Percentiles rank a stretch among this genome's conserved stretches.
phyloP scores from a whole-genome alignment of 2,888 invertebrate species.

The Polyploca ridens region DNA sequence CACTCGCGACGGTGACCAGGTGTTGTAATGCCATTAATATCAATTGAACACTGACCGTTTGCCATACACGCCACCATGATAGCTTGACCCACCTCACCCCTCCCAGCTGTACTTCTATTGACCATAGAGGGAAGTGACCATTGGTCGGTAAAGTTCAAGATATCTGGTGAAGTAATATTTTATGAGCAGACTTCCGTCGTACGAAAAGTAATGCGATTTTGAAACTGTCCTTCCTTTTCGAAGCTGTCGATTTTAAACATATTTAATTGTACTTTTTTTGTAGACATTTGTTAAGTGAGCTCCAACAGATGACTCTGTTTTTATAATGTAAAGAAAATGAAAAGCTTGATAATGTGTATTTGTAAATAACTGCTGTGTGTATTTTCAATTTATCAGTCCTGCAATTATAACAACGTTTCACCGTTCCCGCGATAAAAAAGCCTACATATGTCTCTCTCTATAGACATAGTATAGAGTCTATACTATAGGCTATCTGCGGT shows the following conservation, averaged over 20 bases:
- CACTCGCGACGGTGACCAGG: conserved; percentile 71
- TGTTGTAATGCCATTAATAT: conserved; percentile 78
- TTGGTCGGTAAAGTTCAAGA: conserved; percentile 41
- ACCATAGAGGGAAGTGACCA: conserved; percentile 21
- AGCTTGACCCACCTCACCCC: conserved; percentile 49
- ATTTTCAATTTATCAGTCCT: too few relatives aligned
- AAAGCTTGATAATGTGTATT: not conserved
- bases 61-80: conserved; percentile 50
- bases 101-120: conserved; percentile 24
- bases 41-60: conserved; percentile 79
- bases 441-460: too few relatives aligned
- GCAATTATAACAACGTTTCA: too few relatives aligned
- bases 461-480: too few relatives aligned
- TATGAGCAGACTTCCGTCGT: conserved; percentile 71
- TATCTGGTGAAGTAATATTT: conserved; percentile 68
- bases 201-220: conserved; percentile 73
- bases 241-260: conserved; percentile 24
- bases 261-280: conserved; percentile 7
- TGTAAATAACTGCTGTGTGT: not conserved
- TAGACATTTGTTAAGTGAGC: not conserved
- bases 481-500: too few relatives aligned
- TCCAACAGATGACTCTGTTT: not conserved
- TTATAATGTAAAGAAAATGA: too few relatives aligned
- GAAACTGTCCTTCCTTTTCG: conserved; percentile 51
- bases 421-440: too few relatives aligned